These are phyloP conservation scores for Lepidurus apus DNA, from an alignment of 1,140 invertebrate genomes.

Conservation along the genomic window DNA sequence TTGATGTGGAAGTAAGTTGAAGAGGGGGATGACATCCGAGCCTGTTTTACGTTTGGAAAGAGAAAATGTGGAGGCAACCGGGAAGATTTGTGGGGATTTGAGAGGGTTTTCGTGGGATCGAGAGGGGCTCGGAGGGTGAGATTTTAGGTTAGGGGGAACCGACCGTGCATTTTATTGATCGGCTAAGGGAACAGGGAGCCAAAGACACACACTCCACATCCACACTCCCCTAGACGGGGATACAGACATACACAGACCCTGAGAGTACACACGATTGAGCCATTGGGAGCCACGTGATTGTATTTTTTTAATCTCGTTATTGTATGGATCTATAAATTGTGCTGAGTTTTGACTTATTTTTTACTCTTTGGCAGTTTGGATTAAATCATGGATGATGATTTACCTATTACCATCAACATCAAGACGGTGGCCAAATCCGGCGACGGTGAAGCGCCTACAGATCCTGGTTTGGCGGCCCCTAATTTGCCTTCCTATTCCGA, in stretches of 20 bases:
- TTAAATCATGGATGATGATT: not conserved
- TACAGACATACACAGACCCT: not conserved
- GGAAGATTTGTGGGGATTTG: not conserved
- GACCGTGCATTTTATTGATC: slow-evolving; percentile 20
- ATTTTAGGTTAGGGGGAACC: not conserved
- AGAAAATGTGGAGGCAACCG: not conserved
- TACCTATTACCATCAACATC: not conserved
- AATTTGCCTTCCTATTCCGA: slow-evolving; percentile 71
- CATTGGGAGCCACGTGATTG: not conserved
- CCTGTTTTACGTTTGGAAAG: not conserved
- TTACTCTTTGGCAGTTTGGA: not conserved
- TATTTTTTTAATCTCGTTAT: not conserved
- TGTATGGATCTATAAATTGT: not conserved
- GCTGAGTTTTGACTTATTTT: not conserved
- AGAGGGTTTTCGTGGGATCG: not conserved
- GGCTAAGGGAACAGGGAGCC: not conserved
- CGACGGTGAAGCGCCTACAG: slow-evolving; percentile 60
- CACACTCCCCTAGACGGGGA: not conserved
- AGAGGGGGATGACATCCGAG: not conserved
- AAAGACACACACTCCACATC: not conserved
- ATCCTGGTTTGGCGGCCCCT: slow-evolving; percentile 68
- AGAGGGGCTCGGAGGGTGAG: not conserved
- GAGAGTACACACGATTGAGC: not conserved
- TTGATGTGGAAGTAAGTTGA: not conserved
- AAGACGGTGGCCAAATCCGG: slow-evolving; percentile 39